A percentile compares a stretch with the other conserved stretches of the same genome.
phyloP scores from a whole-genome alignment of 2,797 vertebrate species.

The Malurus splendens region DNA sequence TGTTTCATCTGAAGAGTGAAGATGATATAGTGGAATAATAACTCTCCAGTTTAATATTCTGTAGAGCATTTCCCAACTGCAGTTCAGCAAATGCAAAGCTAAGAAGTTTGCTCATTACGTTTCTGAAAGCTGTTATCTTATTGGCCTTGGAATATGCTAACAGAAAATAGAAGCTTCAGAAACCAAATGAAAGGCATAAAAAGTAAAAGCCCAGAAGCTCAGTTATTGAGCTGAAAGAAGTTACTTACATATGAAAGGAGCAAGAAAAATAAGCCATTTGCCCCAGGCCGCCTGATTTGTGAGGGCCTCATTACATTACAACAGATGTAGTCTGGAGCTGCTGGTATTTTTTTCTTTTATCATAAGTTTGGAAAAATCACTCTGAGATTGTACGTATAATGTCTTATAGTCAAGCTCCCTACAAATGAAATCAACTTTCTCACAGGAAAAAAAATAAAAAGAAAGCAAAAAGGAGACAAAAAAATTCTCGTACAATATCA shows the following conservation, averaged over 20 bases:
- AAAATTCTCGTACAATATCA: neutral
- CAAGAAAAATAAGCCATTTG: slow-evolving; percentile 22
- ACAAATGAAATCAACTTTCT: neutral
- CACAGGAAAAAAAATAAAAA: rapidly evolving
- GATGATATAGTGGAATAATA: slow-evolving; percentile 46
- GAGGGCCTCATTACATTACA: neutral
- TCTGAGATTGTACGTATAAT: neutral
- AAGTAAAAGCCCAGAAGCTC: slow-evolving; percentile 33
- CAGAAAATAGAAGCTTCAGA: slow-evolving; percentile 29
- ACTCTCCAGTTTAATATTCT: slow-evolving; percentile 42
- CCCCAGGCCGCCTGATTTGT: neutral
- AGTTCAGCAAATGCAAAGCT: slow-evolving; percentile 19
- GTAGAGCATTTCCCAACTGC: neutral
- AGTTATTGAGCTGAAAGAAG: slow-evolving; percentile 10
- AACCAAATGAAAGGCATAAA: slow-evolving; percentile 2
- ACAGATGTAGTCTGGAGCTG: neutral
- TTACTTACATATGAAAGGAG: slow-evolving; percentile 35
- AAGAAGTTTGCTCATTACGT: slow-evolving; percentile 22
- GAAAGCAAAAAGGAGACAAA: neutral
- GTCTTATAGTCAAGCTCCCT: neutral
- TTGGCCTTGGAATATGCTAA: neutral
- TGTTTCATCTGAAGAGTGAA: slow-evolving; percentile 27
- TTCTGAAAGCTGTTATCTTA: slow-evolving; percentile 17
- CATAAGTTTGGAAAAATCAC: neutral
- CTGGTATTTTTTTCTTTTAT: neutral